Evolutionary conservation across 2,797 vertebrate genomes (phyloP), one percentile per base, ranked within the genome.

Genomic region (Anabacerthia variegaticeps): DNA sequence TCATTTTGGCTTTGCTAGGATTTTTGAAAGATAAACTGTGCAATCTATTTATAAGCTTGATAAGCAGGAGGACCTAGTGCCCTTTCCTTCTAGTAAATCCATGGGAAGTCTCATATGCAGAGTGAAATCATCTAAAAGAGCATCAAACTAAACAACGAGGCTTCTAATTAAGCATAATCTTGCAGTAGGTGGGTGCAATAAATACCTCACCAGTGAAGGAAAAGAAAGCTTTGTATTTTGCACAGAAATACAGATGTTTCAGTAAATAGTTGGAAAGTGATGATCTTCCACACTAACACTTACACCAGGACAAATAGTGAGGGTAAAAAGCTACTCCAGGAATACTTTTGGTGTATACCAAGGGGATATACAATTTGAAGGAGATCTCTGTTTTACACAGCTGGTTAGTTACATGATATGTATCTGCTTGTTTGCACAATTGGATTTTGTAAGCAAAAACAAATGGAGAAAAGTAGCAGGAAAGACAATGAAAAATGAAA

Each of bases 401-500:
- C 93, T 97, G 93, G 89, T 95, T 97, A 93, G 90, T 77, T 95
- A 71, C 80, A 37, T 63, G 90, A 90, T 95, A 93, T 87, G 79
- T 92, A 92, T 96, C 96, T 92, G 71, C 90, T 97, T 95, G 91
- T 97, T 97, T 98, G 91, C 85, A 96, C 97, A 98, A 97, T 79
- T 94, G 81, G 92, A 86, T 97, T 96, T 96, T 95, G 74, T 95
- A 96, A 97, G 91, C 85, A 96, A 90, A 95, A 98, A 97, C 95
- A 97, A 97, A 96, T 94, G 89, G 85, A 54, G 84, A 90, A 85
- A 86, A 95, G 95, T 71, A 96, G 30, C 75, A 63, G 63, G 68
- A 94, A 78, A 96, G 94, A 96, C 95, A 93, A 88, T 95, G 97
- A 97, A 95, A 96, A 97, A 97, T 97, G 94, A 96, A 97, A 97